A percentile compares a stretch with the other conserved stretches of the same genome.
Evolutionary conservation across 2,113 vertebrate genomes (phyloP).

Genomic region (Sturnira hondurensis): DNA sequence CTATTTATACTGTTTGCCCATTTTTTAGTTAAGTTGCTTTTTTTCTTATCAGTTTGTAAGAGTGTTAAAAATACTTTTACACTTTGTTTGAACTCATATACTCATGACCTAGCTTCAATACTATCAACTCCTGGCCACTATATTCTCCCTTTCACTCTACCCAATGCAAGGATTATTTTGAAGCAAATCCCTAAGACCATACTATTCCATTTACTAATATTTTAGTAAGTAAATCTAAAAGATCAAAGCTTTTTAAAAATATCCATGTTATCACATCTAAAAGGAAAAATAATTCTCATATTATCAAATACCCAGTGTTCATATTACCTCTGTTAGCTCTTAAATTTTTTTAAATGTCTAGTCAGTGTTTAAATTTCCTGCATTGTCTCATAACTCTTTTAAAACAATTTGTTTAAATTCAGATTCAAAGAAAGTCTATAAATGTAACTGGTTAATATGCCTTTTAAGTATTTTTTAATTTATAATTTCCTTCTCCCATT

Average conservation of each 20-base stretch:
- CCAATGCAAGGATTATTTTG: not conserved
- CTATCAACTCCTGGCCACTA: not conserved
- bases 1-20: not conserved
- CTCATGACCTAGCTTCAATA: not conserved
- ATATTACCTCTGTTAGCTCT: not conserved
- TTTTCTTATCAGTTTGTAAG: not conserved
- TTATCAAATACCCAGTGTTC: not conserved
- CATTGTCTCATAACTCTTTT: not conserved
- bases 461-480: not conserved
- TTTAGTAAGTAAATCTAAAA: conserved; percentile 5
- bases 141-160: not conserved
- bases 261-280: not conserved
- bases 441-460: not conserved
- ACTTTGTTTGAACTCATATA: not conserved
- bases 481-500: not conserved
- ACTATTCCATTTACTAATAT: not conserved
- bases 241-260: conserved; percentile 7
- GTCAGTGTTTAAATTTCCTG: conserved; percentile 2
- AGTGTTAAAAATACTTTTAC: not conserved
- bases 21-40: not conserved
- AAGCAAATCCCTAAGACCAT: not conserved
- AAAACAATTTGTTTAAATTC: not conserved
- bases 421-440: not conserved
- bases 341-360: not conserved
- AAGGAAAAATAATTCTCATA: not conserved